These are phyloP conservation scores for Pterocles gutturalis DNA, from an alignment of 2,113 vertebrate genomes.

Conservation along the genomic window DNA sequence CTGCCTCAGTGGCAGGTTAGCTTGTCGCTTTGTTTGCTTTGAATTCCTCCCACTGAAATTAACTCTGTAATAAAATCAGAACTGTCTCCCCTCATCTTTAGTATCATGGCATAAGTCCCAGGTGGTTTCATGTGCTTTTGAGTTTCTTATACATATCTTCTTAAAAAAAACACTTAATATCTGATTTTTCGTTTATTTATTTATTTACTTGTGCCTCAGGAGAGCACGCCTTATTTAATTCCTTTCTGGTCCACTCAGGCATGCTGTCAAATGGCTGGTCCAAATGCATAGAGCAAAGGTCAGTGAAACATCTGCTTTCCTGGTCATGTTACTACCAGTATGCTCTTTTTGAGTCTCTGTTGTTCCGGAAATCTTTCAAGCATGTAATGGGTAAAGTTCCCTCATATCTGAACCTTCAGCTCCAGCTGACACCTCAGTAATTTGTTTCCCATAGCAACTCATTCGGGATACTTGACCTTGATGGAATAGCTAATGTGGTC, in stretches of 20 bases:
- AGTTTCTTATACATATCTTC: neutral
- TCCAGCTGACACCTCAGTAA: constrained; percentile 64
- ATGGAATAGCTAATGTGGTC: constrained; percentile 49
- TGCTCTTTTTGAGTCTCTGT: constrained; percentile 54
- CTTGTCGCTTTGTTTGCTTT: neutral
- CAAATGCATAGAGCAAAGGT: constrained; percentile 6
- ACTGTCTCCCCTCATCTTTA: neutral
- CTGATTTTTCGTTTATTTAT: neutral
- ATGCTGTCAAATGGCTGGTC: constrained; percentile 24
- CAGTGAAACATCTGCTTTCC: constrained; percentile 67
- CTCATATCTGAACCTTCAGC: constrained; percentile 61
- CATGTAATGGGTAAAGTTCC: constrained; percentile 72
- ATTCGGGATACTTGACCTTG: constrained; percentile 62
- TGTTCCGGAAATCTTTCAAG: constrained; percentile 67
- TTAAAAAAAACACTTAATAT: neutral
- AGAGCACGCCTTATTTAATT: neutral
- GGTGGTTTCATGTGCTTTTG: neutral
- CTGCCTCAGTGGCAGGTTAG: neutral
- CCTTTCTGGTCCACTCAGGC: neutral
- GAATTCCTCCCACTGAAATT: neutral
- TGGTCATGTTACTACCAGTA: constrained; percentile 22
- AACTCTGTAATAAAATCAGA: neutral
- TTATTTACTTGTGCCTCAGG: neutral
- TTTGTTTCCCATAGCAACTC: constrained; percentile 75
- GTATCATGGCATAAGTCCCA: neutral